These are phyloP conservation scores for Labrus mixtus DNA, from an alignment of 2,113 vertebrate species.

Conservation along the genomic window DNA sequence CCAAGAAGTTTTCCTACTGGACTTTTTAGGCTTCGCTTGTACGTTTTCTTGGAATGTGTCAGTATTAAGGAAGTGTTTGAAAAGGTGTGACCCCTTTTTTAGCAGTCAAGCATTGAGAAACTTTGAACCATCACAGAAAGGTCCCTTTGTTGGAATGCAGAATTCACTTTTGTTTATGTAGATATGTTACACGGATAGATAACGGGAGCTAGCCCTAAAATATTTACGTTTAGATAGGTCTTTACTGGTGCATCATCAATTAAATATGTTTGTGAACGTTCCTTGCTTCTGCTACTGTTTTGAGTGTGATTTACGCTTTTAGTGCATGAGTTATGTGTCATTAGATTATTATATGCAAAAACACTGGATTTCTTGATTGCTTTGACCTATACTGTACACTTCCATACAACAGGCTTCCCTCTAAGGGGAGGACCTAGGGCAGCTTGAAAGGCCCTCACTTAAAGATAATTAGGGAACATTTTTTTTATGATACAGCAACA, in stretches of 20 bases:
- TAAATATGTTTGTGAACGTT: slow-evolving; percentile 1
- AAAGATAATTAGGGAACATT: slow-evolving; percentile 36
- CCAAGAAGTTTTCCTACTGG: not conserved
- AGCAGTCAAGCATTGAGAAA: not conserved
- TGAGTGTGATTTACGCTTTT: not conserved
- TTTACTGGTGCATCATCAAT: not conserved
- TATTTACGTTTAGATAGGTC: not conserved
- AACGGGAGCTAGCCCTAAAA: not conserved
- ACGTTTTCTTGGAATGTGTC: not conserved
- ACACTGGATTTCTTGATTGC: slow-evolving; percentile 5
- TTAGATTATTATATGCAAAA: slow-evolving; percentile 12
- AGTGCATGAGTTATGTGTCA: not conserved
- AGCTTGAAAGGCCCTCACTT: slow-evolving; percentile 24
- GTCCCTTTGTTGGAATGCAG: too few species aligned
- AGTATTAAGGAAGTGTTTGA: not conserved
- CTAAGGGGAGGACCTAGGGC: not conserved
- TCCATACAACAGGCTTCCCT: not conserved
- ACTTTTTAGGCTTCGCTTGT: not conserved
- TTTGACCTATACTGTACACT: slow-evolving; percentile 16
- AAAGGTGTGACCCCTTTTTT: not conserved
- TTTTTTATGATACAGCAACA: slow-evolving; percentile 1
- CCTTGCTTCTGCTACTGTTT: not conserved
- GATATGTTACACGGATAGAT: slow-evolving; percentile 8
- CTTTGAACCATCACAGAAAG: too few species aligned
- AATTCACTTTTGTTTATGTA: not conserved